Evolutionary conservation across 2,113 vertebrate genomes (phyloP).

Genomic region (Corydoras maculifer): DNA sequence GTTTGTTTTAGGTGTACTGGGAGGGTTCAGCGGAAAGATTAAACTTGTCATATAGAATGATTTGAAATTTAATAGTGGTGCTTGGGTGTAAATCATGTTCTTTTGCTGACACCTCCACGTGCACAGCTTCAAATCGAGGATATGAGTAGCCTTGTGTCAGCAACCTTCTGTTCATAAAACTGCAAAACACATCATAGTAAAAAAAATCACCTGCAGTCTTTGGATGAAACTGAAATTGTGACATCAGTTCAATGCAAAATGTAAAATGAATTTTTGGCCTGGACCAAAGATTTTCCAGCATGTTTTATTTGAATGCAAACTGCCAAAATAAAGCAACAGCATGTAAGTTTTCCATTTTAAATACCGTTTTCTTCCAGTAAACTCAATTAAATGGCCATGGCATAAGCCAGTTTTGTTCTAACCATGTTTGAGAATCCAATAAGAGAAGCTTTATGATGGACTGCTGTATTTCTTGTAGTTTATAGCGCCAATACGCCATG

Average conservation of each 20-base stretch:
- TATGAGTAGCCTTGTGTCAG: conserved; percentile 54
- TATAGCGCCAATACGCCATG: conserved; percentile 36
- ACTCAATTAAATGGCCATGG: conserved; percentile 46
- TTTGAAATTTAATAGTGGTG: conserved; percentile 45
- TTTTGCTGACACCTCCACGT: conserved; percentile 48
- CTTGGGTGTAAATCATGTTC: conserved; percentile 45
- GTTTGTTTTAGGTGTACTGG: no score
- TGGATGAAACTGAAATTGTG: conserved; percentile 45
- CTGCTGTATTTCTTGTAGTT: conserved; percentile 49
- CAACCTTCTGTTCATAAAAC: conserved; percentile 53
- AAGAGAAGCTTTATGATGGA: conserved; percentile 51
- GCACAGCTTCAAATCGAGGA: conserved; percentile 55
- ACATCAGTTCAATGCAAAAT: conserved; percentile 58
- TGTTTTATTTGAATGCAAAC: conserved; percentile 64
- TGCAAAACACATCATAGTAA: conserved; percentile 42
- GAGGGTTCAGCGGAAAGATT: conserved; percentile 29
- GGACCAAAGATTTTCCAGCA: conserved; percentile 51
- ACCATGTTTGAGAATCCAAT: conserved; percentile 40
- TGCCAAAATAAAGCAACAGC: conserved; percentile 63
- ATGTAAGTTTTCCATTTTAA: conserved; percentile 51
- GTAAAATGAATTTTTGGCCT: conserved; percentile 43
- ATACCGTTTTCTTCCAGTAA: conserved; percentile 52
- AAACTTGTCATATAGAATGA: conserved; percentile 44
- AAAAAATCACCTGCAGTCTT: conserved; percentile 65
- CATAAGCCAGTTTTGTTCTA: conserved; percentile 36